Evolutionary conservation across 92 coral and sea anemone genomes (phyloP).

Genomic region (Micromussa lordhowensis): DNA sequence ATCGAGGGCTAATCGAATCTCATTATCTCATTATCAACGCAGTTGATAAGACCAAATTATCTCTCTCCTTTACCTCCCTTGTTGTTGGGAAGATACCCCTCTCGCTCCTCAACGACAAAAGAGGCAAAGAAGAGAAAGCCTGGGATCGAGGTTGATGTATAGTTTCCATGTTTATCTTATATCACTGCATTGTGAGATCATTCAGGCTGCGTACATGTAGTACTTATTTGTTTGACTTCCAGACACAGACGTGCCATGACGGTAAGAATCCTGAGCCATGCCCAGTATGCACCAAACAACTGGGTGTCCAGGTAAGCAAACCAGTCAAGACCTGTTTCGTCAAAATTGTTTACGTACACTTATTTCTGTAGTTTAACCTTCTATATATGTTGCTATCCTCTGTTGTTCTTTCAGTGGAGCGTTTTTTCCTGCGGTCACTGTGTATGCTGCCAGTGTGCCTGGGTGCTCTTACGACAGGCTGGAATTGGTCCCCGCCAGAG

Average conservation of each 20-base stretch:
- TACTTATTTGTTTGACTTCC: constrained; percentile 7
- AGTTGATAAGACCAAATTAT: no score
- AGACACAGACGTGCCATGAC: constrained; percentile 79
- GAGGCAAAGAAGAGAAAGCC: no score
- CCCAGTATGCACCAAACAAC: constrained; percentile 90
- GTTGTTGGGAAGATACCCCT: no score
- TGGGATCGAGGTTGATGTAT: no score
- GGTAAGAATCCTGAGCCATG: constrained; percentile 96
- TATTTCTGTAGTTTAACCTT: neutral
- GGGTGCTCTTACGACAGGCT: constrained; percentile 94
- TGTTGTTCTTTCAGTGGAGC: constrained; percentile 84
- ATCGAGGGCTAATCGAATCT: no score
- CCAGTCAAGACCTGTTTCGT: neutral
- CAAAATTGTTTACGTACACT: neutral
- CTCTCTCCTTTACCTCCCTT: no score
- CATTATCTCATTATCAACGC: no score
- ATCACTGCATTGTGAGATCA: neutral
- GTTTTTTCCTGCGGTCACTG: constrained; percentile 98
- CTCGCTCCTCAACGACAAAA: no score
- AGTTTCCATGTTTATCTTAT: neutral
- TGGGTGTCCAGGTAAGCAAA: constrained; percentile 86
- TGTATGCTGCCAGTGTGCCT: constrained; percentile 92
- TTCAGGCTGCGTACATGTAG: neutral
- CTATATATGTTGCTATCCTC: neutral
- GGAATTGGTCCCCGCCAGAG: constrained; percentile 85